Conservation (phyloP, 2,888 invertebrate genomes). For the Lapara coniferarum region DNA sequence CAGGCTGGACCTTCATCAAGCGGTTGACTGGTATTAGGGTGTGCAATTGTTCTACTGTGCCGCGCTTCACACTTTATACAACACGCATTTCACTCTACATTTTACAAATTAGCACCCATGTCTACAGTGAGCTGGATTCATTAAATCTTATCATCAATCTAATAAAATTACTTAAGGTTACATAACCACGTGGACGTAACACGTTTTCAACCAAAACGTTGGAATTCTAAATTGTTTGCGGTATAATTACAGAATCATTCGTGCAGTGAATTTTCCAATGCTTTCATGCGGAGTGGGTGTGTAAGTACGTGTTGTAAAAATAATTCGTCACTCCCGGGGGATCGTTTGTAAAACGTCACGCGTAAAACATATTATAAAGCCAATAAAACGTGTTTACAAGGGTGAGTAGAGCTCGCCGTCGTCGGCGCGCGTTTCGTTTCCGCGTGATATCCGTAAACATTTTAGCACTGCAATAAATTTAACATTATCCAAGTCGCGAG, state of each 20-base stretch:
- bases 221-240: slow-evolving; percentile 61
- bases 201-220: slow-evolving; percentile 5
- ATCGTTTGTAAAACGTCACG: slow-evolving; percentile 84
- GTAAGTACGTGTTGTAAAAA: slow-evolving; percentile 81
- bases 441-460: slow-evolving; percentile 82
- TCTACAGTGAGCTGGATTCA: slow-evolving; percentile 48
- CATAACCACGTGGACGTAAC: neutral
- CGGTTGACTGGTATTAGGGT: slow-evolving; percentile 82
- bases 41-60: slow-evolving; percentile 75
- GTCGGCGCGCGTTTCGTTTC: slow-evolving; percentile 62
- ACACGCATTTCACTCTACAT: slow-evolving; percentile 76
- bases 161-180: slow-evolving; percentile 10
- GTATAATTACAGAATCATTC: slow-evolving; percentile 79
- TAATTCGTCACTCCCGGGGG: slow-evolving; percentile 80
- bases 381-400: slow-evolving; percentile 84
- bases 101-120: slow-evolving; percentile 74
- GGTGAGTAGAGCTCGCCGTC: slow-evolving; percentile 77
- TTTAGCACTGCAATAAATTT: slow-evolving; percentile 83
- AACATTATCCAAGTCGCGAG: slow-evolving; percentile 80
- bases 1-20: slow-evolving; percentile 77
- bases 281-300: slow-evolving; percentile 67
- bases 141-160: slow-evolving; percentile 43
- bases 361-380: slow-evolving; percentile 84
- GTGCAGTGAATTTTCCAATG: slow-evolving; percentile 72
- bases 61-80: slow-evolving; percentile 72